These are phyloP conservation scores for Neosalanx taihuensis DNA, from an alignment of 2,797 vertebrate genomes.

Conservation along the genomic window DNA sequence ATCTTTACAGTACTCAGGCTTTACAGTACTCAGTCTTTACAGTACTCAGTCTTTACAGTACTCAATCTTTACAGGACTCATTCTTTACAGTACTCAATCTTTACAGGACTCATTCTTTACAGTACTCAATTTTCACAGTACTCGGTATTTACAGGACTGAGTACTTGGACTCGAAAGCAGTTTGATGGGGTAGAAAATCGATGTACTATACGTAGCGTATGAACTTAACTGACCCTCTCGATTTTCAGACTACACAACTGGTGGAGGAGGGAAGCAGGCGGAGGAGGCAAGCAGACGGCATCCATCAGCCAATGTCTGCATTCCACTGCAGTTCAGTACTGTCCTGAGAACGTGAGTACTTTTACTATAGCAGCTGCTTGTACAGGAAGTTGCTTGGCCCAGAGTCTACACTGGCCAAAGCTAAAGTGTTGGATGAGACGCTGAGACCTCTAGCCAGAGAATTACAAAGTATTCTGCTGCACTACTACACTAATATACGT, in stretches of 20 bases:
- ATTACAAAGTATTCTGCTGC: slow-evolving; percentile 27
- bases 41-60: too few species aligned
- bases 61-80: too few species aligned
- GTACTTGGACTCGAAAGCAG: too few species aligned
- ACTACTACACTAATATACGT: slow-evolving; percentile 8
- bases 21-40: too few species aligned
- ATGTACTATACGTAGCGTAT: slow-evolving; percentile 20
- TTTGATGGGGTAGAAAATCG: not conserved
- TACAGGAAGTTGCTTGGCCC: slow-evolving; percentile 68
- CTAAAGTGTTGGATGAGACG: slow-evolving; percentile 37
- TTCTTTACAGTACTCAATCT: too few species aligned
- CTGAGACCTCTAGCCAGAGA: slow-evolving; percentile 27
- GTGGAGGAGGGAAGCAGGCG: slow-evolving; percentile 27
- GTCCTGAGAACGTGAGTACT: slow-evolving; percentile 57
- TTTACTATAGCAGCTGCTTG: slow-evolving; percentile 80
- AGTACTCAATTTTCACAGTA: too few species aligned
- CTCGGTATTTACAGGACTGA: too few species aligned
- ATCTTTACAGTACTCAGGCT: too few species aligned
- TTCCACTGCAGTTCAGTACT: slow-evolving; percentile 46
- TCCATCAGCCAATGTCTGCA: slow-evolving; percentile 64
- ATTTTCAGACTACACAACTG: slow-evolving; percentile 43
- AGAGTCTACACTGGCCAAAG: not conserved
- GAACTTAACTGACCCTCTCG: slow-evolving; percentile 50
- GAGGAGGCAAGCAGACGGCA: slow-evolving; percentile 49
- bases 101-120: too few species aligned